These are phyloP conservation scores for Amorpha juglandis DNA, from an alignment of 2,888 invertebrate genomes.

Conservation along the genomic window DNA sequence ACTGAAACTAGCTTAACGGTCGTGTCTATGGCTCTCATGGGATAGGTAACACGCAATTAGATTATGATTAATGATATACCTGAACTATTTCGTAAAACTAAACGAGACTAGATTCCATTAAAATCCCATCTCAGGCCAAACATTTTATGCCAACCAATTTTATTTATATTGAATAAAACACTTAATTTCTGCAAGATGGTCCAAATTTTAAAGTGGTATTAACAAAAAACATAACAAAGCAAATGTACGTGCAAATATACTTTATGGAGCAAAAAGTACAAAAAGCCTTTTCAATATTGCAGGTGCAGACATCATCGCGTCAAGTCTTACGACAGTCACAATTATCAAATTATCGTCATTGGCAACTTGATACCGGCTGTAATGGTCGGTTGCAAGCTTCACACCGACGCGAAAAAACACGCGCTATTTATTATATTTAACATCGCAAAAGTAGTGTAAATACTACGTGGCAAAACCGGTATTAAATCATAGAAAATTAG, in stretches of 20 bases:
- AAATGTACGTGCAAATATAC: not conserved
- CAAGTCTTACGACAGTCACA: slow-evolving; percentile 62
- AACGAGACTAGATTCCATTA: too few species aligned
- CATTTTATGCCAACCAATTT: too few species aligned
- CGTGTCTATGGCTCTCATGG: too few species aligned
- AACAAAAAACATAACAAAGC: not conserved
- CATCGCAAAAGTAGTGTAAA: slow-evolving; percentile 68
- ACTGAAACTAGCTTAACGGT: not conserved
- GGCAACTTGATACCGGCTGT: slow-evolving; percentile 66
- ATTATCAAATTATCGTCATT: slow-evolving; percentile 76
- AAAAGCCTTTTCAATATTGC: slow-evolving; percentile 27
- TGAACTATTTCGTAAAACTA: too few species aligned
- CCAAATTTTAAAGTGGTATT: too few species aligned
- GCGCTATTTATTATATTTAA: slow-evolving; percentile 64
- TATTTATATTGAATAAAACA: not conserved
- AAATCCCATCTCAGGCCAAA: too few species aligned
- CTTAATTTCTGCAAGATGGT: not conserved
- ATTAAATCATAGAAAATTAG: slow-evolving; percentile 59
- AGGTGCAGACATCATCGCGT: slow-evolving; percentile 29
- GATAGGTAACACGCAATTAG: too few species aligned
- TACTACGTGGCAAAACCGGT: slow-evolving; percentile 62
- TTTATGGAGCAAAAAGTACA: not conserved
- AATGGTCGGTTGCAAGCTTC: slow-evolving; percentile 66
- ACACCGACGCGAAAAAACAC: slow-evolving; percentile 66
- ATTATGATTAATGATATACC: too few species aligned